These are phyloP conservation scores for Papilio xuthus DNA, from an alignment of 1,140 invertebrate species.

Conservation along the genomic window DNA sequence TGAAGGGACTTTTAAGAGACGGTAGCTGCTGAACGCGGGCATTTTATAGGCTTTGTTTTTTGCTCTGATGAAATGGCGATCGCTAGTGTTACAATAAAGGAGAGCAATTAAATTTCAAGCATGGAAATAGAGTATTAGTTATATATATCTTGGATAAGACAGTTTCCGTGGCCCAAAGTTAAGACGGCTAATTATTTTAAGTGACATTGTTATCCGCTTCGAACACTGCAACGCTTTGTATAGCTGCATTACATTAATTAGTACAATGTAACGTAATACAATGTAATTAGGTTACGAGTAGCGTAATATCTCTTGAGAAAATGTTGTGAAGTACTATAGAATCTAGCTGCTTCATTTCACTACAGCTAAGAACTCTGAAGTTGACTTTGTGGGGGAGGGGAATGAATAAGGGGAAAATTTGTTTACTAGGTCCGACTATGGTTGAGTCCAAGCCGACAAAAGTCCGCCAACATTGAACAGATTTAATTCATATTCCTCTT, in stretches of 20 bases:
- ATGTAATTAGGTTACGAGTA: background rate
- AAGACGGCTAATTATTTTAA: slow-evolving; percentile 15
- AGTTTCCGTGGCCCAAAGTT: background rate
- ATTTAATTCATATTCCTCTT: too few species aligned
- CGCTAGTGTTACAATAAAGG: too few species aligned
- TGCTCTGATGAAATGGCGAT: too few species aligned
- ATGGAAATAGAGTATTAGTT: background rate
- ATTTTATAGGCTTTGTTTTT: too few species aligned
- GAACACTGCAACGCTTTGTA: slow-evolving; percentile 8
- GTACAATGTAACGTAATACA: background rate
- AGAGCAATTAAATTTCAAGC: background rate
- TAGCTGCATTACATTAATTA: slow-evolving; percentile 22
- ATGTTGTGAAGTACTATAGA: background rate
- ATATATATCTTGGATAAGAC: background rate
- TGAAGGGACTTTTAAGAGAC: too few species aligned
- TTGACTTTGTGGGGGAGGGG: too few species aligned
- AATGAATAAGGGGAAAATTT: too few species aligned
- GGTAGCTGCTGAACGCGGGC: too few species aligned
- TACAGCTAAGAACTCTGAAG: background rate
- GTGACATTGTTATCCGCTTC: slow-evolving; percentile 14
- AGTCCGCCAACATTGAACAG: too few species aligned
- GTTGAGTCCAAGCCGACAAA: too few species aligned
- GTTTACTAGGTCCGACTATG: too few species aligned
- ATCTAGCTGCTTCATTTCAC: background rate
- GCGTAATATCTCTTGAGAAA: background rate